These are phyloP conservation scores for Drosophila tropicalis DNA, from an alignment of 1,140 invertebrate genomes.

Conservation along the genomic window DNA sequence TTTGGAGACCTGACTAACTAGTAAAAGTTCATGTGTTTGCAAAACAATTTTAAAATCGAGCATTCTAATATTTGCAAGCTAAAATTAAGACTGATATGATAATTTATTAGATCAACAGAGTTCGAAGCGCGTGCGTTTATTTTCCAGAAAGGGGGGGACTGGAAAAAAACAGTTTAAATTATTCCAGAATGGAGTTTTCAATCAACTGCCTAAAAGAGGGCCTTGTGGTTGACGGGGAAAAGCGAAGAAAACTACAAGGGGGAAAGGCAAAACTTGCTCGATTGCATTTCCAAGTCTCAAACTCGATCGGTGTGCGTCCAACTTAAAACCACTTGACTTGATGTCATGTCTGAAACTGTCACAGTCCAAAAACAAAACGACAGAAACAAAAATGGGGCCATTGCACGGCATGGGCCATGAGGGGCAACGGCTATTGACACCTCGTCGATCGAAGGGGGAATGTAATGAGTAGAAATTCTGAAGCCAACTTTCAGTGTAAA, in stretches of 20 bases:
- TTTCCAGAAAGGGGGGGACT: not conserved
- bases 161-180: not conserved
- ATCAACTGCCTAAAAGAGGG: not conserved
- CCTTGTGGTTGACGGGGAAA: not conserved
- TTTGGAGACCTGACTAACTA: not conserved
- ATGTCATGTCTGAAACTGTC: conserved; percentile 8
- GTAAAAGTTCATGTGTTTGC: not conserved
- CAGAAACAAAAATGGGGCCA: conserved; percentile 1
- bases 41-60: not conserved
- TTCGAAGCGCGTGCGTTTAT: not conserved
- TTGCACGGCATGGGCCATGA: conserved; percentile 1
- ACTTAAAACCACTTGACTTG: conserved; percentile 11
- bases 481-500: not conserved
- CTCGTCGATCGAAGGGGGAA: not conserved
- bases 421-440: conserved; percentile 4
- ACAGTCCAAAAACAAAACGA: not conserved
- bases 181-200: conserved; percentile 1
- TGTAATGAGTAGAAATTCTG: not conserved
- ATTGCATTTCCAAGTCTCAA: conserved; percentile 1
- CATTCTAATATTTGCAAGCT: not conserved
- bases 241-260: not conserved
- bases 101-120: not conserved
- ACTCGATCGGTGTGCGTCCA: not conserved
- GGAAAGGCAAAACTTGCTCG: conserved; percentile 9
- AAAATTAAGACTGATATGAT: not conserved